phyloP scores from a whole-genome alignment of 2,888 invertebrate genomes.

The Anthophora plumipes region DNA sequence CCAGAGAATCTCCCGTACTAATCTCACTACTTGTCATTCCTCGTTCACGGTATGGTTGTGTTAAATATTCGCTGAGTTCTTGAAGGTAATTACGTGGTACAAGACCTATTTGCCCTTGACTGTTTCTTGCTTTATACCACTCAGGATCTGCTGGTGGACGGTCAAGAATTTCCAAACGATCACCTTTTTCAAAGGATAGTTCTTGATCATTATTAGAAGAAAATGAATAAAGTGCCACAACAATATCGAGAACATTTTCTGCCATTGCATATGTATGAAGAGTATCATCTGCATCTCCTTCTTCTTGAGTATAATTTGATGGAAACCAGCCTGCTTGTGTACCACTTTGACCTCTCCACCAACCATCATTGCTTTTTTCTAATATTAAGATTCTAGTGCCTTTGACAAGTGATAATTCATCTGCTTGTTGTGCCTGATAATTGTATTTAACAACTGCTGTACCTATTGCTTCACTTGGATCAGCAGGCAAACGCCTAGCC shows the following conservation, averaged over 20 bases:
- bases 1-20: slow-evolving; percentile 85
- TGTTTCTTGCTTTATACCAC: slow-evolving; percentile 98
- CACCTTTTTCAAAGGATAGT: slow-evolving; percentile 98
- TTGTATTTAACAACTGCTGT: slow-evolving; percentile 98
- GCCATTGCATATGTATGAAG: slow-evolving; percentile 97
- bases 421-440: slow-evolving; percentile 97
- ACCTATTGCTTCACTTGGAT: slow-evolving; percentile 94
- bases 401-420: slow-evolving; percentile 97
- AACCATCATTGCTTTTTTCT: slow-evolving; percentile 98
- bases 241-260: slow-evolving; percentile 97
- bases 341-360: slow-evolving; percentile 98
- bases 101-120: slow-evolving; percentile 95
- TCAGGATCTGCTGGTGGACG: slow-evolving; percentile 98
- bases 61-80: slow-evolving; percentile 95
- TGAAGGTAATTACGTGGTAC: slow-evolving; percentile 98
- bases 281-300: slow-evolving; percentile 93
- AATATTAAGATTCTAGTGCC: slow-evolving; percentile 97
- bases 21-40: slow-evolving; percentile 80
- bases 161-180: slow-evolving; percentile 97
- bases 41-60: slow-evolving; percentile 91
- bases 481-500: slow-evolving; percentile 90
- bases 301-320: slow-evolving; percentile 98
- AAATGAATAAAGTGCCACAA: slow-evolving; percentile 97
- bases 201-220: slow-evolving; percentile 98
- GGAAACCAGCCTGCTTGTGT: slow-evolving; percentile 96